phyloP scores from a whole-genome alignment of 1,140 invertebrate species.

The Paraescarpia echinospica region DNA sequence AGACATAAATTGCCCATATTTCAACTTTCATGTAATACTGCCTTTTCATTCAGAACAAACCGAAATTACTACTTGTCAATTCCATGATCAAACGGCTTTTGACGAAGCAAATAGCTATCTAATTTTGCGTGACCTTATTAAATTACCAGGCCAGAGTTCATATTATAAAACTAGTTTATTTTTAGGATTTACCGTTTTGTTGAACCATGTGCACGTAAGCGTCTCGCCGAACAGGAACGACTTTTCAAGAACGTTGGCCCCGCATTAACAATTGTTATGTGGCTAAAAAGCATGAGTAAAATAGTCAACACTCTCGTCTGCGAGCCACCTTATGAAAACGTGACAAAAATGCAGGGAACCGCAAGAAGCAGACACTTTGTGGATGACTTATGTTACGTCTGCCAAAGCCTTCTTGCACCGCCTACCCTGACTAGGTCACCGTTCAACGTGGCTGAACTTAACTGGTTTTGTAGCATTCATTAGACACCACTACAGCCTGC shows the following conservation, averaged over 20 bases:
- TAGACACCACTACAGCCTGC: background rate
- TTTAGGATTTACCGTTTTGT: background rate
- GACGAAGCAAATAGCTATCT: background rate
- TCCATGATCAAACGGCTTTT: background rate
- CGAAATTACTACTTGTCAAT: background rate
- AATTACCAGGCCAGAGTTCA: background rate
- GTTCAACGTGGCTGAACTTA: background rate
- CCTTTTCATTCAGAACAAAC: too few relatives aligned
- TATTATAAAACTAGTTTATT: background rate
- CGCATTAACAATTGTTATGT: background rate
- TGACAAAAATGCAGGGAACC: background rate
- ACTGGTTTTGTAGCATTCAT: background rate
- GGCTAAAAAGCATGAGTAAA: background rate
- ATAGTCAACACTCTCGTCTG: background rate
- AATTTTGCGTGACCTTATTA: background rate
- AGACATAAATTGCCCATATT: too few relatives aligned
- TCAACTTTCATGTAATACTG: too few relatives aligned
- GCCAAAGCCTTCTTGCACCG: background rate
- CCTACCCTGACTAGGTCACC: background rate
- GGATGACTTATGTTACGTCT: background rate
- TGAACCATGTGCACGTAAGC: background rate
- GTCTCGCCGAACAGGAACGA: background rate
- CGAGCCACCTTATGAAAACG: background rate
- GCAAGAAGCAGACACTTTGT: background rate
- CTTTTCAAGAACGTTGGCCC: background rate